Evolutionary conservation across 92 coral and sea anemone species (phyloP), one percentile per base, ranked within the genome.

Genomic region (Actinernus sp.): DNA sequence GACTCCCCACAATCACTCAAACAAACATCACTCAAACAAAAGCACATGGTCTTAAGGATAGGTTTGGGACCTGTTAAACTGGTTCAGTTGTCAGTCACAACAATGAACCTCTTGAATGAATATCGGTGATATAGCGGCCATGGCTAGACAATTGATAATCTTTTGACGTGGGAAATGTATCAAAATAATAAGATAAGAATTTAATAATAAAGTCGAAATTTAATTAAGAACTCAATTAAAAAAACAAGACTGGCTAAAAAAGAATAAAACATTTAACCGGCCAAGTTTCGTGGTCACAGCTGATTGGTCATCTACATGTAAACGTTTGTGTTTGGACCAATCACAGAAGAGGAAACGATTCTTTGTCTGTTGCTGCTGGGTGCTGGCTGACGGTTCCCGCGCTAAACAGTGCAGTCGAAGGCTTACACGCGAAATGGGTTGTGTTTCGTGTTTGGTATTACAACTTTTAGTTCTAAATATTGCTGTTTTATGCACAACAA

Each of bases 361-460:
- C 30, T 36, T 51, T 51, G 26, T 31, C 30, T 36, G 8, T 36
- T 25, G 58, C 31, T 21, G 58, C 34, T 36, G 21, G 26, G 26
- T 51, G 58, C 30, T 23, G 27, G 30, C 58, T n/a, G n/a, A n/a
- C n/a, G n/a, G 34, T 51, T 51, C 58, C 58, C 58, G 58, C 58
- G 58, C 58, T 51, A 18, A 9, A 2, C 55, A 19, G 14, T 23
- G 17, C 10, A 10, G 14, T 3, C 8, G 22, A 33, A 55, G 22
- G 14, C 23, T 30, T 26, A 2, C 39, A 39, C 26, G 49, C 32
- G 41, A 11, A 12, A 61, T 61, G 68, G 37, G 11, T 17, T 34
- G 51, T 12, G 2, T 14, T 7, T 26, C 34, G 1, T 11, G 23
- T 18, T 56, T 4, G 18, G 11, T 39, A 36, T 22, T 68, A 6